Conservation (phyloP, 2,113 vertebrate species). For the Spheniscus mendiculus region DNA sequence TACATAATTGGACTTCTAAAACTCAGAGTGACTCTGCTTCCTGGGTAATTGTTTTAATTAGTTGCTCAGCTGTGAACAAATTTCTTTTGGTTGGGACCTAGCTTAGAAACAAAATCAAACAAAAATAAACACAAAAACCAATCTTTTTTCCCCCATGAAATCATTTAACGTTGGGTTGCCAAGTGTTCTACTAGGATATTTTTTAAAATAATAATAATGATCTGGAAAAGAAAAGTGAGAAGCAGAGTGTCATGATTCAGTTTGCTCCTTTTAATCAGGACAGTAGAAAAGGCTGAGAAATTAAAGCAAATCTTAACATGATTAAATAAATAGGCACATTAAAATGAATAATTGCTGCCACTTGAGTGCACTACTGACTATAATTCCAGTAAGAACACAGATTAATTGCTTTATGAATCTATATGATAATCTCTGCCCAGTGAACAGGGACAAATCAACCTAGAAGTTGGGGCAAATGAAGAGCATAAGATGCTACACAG, state of each 20-base stretch:
- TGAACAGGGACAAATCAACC: slow-evolving; percentile 21
- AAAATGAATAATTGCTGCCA: slow-evolving; percentile 32
- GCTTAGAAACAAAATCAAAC: background rate
- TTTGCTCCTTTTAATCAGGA: background rate
- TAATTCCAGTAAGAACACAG: slow-evolving; percentile 19
- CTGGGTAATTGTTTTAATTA: background rate
- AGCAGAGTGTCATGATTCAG: background rate
- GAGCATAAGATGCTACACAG: background rate
- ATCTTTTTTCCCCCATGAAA: background rate
- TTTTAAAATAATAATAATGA: background rate
- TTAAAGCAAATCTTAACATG: slow-evolving; percentile 27
- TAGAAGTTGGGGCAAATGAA: background rate
- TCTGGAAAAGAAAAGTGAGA: background rate
- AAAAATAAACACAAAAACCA: background rate
- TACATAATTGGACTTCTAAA: background rate
- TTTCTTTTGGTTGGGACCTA: background rate
- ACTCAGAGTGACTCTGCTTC: background rate
- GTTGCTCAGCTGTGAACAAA: background rate
- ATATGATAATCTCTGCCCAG: background rate
- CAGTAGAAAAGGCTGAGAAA: slow-evolving; percentile 18
- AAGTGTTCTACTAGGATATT: background rate
- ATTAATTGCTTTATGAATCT: slow-evolving; percentile 49
- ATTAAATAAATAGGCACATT: slow-evolving; percentile 44
- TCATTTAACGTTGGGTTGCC: background rate
- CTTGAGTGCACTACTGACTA: background rate